Conservation (phyloP, 2,113 vertebrate species). For the Datnioides undecimradiatus region DNA sequence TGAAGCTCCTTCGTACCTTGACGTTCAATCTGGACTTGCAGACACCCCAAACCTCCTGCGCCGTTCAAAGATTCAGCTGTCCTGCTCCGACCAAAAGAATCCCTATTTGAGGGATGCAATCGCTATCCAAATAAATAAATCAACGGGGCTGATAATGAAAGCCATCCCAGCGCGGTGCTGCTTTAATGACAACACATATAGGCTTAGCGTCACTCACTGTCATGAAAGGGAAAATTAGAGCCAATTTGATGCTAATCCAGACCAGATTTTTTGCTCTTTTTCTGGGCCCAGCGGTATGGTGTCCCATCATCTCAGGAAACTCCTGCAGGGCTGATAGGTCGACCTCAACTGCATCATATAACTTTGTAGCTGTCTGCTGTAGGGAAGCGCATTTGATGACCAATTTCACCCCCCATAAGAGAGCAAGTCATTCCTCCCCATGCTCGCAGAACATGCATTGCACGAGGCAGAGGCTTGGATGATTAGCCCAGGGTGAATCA, state of each 20-base stretch:
- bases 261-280: slow-evolving; percentile 71
- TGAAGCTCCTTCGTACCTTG: slow-evolving; percentile 42
- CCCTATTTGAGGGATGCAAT: slow-evolving; percentile 69
- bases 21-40: slow-evolving; percentile 16
- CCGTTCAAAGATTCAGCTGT: slow-evolving; percentile 62
- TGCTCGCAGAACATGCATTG: slow-evolving; percentile 15
- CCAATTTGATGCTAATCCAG: slow-evolving; percentile 78
- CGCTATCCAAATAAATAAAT: slow-evolving; percentile 81
- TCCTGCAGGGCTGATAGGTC: slow-evolving; percentile 44
- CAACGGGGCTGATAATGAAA: slow-evolving; percentile 76
- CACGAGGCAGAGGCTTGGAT: neutral
- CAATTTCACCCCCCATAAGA: slow-evolving; percentile 51
- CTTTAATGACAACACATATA: slow-evolving; percentile 76
- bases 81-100: slow-evolving; percentile 45
- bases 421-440: slow-evolving; percentile 46
- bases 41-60: slow-evolving; percentile 36
- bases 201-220: slow-evolving; percentile 77
- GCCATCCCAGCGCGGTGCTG: slow-evolving; percentile 72
- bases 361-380: slow-evolving; percentile 46
- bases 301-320: slow-evolving; percentile 49
- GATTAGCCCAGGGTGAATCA: slow-evolving; percentile 46
- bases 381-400: slow-evolving; percentile 54
- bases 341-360: slow-evolving; percentile 45
- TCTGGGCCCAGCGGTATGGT: slow-evolving; percentile 37
- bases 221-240: slow-evolving; percentile 74